Evolutionary conservation across 2,888 invertebrate genomes (phyloP), one percentile per base, ranked within the genome.

Genomic region (Ophion costatus): DNA sequence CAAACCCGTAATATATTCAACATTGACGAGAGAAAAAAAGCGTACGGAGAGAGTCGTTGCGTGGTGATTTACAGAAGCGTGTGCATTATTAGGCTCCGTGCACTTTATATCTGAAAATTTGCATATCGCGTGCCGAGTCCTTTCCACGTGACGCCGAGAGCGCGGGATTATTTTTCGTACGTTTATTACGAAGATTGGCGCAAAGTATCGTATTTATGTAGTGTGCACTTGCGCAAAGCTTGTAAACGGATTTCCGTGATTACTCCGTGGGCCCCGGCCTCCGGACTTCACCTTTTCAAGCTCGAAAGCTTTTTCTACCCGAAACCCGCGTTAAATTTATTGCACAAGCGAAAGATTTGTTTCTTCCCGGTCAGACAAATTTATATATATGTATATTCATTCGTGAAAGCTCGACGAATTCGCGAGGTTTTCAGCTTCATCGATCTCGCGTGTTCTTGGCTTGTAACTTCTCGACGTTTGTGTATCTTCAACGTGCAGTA

Each of bases 71-170:
- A 90, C 88, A 9, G 51, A 84, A 80, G 83, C 71, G 86, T 80
- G 75, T 66, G 83, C 80, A 82, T 86, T 84, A 87, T 88, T 80
- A 85, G 59, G 63, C 82, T 24, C 76, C 87, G 85, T 87, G 86
- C 87, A 87, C 86, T 77, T 91, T 89, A 87, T 84, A 86, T 89
- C 89, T 80, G 73, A 67, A 86, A 86, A 91, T 92, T 91, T 91
- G 90, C 91, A 91, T 91, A 91, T 91, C 89, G 91, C 91, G 89
- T 91, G 91, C 85, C 70, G 61, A 69, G 56, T 78, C 74, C 63
- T 56, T 56, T 73, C 59, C 38, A 51, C 56, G 64, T 67, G 66
- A 64, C 61, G 67, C 17, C 45, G 20, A n/a, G n/a, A n/a, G 51
- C 38, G 20, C 10, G 3, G 45, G 38, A 71, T 80, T 82, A 66